These are phyloP conservation scores for Tetranychus urticae DNA, from an alignment of 1,140 invertebrate genomes.

Conservation along the genomic window DNA sequence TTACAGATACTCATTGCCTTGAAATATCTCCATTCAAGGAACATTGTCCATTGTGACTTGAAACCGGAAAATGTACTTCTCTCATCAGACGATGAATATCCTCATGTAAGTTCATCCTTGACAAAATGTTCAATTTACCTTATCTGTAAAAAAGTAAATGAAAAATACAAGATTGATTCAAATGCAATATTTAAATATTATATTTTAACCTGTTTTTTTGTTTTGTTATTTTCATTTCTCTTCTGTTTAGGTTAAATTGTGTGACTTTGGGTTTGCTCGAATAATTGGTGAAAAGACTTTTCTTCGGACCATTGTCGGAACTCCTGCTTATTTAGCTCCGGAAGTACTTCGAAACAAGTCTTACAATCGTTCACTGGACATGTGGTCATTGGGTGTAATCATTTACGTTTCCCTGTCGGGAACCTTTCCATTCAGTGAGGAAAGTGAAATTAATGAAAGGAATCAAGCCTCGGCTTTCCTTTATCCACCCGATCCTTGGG, in stretches of 20 bases:
- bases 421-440: conserved; percentile 97
- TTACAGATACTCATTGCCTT: conserved; percentile 73
- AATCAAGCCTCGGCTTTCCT: conserved; percentile 91
- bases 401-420: conserved; percentile 87
- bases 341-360: conserved; percentile 94
- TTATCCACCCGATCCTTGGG: conserved; percentile 96
- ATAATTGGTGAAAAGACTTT: conserved; percentile 98
- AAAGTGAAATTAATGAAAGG: conserved; percentile 57
- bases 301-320: conserved; percentile 84
- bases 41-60: conserved; percentile 78
- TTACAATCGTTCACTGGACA: conserved; percentile 92
- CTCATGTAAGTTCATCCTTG: conserved; percentile 32
- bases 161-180: background rate
- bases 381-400: conserved; percentile 99
- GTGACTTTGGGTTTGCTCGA: conserved; percentile 93
- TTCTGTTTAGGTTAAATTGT: conserved; percentile 53
- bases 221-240: background rate
- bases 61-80: conserved; percentile 96
- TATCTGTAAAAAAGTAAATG: too few relatives aligned
- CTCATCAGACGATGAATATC: conserved; percentile 73
- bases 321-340: conserved; percentile 85
- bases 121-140: too few relatives aligned
- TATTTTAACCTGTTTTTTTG: background rate
- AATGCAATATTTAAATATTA: conserved; percentile 1
- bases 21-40: conserved; percentile 71